Conservation (phyloP, 1,140 invertebrate species). For the Cherax destructor region DNA sequence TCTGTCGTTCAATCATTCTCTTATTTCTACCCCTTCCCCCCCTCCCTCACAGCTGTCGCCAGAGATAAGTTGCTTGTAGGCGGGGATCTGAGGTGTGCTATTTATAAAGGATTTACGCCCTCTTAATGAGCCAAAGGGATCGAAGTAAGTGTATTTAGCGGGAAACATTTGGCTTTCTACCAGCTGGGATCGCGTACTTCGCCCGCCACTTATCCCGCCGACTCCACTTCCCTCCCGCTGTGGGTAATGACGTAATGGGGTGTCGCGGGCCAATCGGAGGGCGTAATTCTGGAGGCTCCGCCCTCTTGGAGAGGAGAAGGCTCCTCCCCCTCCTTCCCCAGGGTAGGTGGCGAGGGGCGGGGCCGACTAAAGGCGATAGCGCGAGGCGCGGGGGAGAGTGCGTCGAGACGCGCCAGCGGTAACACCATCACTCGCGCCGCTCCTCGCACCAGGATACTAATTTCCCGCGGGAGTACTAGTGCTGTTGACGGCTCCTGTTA, state of each 20-base stretch:
- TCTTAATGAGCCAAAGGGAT: constrained; percentile 63
- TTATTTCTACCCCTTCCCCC: background rate
- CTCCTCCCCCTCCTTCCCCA: background rate
- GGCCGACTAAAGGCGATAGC: constrained; percentile 57
- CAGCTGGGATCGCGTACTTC: constrained; percentile 19
- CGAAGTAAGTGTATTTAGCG: constrained; percentile 61
- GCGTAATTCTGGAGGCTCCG: background rate
- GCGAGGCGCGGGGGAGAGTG: constrained; percentile 34
- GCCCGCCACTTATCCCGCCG: constrained; percentile 33
- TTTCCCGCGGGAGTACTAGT: constrained; percentile 45
- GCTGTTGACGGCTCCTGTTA: constrained; percentile 7
- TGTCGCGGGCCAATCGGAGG: background rate
- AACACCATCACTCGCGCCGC: constrained; percentile 4
- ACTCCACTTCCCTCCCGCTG: constrained; percentile 44
- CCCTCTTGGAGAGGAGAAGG: background rate
- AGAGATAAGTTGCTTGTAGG: constrained; percentile 47
- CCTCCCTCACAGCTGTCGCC: background rate
- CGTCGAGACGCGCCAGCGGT: constrained; percentile 6
- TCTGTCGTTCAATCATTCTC: no score
- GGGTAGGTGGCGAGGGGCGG: constrained; percentile 25
- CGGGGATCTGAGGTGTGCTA: constrained; percentile 55
- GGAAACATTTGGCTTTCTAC: constrained; percentile 42
- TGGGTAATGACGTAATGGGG: background rate
- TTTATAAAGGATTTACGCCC: constrained; percentile 63
- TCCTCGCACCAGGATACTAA: constrained; percentile 8